A percentile compares a stretch with the other conserved stretches of the same genome.
Evolutionary conservation across 2,797 vertebrate genomes (phyloP).

Genomic region (Acanthornis magna): DNA sequence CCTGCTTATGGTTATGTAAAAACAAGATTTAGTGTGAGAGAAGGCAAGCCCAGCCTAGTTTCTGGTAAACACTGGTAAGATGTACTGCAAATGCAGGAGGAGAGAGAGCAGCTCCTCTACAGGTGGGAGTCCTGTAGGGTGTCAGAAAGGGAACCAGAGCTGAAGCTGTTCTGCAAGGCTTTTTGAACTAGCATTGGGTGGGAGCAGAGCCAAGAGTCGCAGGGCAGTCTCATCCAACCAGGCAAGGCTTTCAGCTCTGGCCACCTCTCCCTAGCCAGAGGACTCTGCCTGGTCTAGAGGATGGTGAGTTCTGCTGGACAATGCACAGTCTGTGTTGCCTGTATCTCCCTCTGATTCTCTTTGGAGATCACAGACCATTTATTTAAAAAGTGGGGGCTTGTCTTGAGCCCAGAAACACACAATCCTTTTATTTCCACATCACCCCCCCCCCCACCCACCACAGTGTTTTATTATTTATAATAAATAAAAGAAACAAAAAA

Average conservation of each 20-base stretch:
- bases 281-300: background rate
- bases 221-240: background rate
- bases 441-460: background rate
- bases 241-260: background rate
- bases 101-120: background rate
- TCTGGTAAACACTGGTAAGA: background rate
- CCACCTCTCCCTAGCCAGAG: background rate
- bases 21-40: background rate
- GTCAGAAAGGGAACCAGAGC: background rate
- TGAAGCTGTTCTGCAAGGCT: background rate
- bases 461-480: background rate
- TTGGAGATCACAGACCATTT: background rate
- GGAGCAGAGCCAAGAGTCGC: background rate
- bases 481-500: background rate
- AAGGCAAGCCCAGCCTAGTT: background rate
- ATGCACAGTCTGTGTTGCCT: background rate
- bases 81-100: background rate
- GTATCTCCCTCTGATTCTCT: background rate
- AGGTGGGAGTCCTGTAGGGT: background rate
- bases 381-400: background rate
- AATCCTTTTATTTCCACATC: background rate
- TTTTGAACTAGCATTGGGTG: background rate
- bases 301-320: background rate
- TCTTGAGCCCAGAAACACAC: background rate
- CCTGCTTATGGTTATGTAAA: background rate